Evolutionary conservation across 2,113 vertebrate species (phyloP), one percentile per base, ranked within the genome.

Genomic region (Stictonetta naevosa): DNA sequence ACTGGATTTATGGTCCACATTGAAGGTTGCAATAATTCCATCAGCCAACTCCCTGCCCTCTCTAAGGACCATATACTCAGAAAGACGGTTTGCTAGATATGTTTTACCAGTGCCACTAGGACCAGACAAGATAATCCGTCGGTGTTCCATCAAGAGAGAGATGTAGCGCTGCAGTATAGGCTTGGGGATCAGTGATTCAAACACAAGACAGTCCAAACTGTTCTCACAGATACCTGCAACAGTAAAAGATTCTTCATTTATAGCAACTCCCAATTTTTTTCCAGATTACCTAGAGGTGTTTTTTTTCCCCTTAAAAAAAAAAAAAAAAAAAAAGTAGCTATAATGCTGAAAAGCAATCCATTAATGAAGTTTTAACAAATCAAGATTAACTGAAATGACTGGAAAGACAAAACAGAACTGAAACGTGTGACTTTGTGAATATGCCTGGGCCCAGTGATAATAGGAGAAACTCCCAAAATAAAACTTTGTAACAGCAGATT

Each of bases 1-100:
- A 97, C 99, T 99, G 93, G 99, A 99, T 96, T 99, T 99, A 92
- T 99, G 99, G 95, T 99, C 99, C 53, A 99, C 99, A 0, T 99
- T 99, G 97, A 99, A 99, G 46, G 99, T 99, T 90, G 99, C 98
- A 2, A 99, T 98, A 44, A 98, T 93, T n/a, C 98, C 98, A 0
- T 99, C 98, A 0, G 98, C 97, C 95, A 98, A 84, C 59, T 98
- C 97, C 80, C 98, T 98, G 34, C 99, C 99, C 97, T 99, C 99
- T 28, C 98, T 97, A 40, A 98, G 98, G 28, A 99, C 98, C 97
- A 99, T 96, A 73, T 99, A 98, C 82, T 98, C 99, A 0, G 98
- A 99, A 12, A 99, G 98, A 40, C 98, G 98, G 93, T 98, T 99
- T 90, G 99, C 99, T 90, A 99, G 97, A 97, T 99, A 99, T 10